Conservation (phyloP, 2,888 invertebrate species). For the Ceriagrion tenellum region DNA sequence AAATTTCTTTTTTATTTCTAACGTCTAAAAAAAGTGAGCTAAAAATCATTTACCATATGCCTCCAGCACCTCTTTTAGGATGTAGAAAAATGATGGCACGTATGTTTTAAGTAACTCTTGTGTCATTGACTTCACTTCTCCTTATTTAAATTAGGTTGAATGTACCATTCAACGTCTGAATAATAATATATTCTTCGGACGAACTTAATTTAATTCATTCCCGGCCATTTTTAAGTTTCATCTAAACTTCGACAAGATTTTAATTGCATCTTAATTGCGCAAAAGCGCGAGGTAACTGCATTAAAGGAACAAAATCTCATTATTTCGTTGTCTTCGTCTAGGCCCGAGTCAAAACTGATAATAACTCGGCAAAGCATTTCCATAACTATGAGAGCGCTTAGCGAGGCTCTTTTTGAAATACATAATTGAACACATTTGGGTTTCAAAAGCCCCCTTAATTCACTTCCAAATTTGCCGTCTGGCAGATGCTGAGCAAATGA, state of each 20-base stretch:
- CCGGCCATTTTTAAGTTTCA: neutral
- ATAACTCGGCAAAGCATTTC: constrained; percentile 41
- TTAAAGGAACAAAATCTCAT: neutral
- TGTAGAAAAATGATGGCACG: too few species aligned
- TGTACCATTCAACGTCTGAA: too few species aligned
- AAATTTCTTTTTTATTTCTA: too few species aligned
- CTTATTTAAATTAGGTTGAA: too few species aligned
- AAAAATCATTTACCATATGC: too few species aligned
- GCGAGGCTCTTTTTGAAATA: constrained; percentile 45
- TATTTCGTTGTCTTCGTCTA: neutral
- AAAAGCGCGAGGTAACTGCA: neutral
- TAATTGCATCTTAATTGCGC: neutral
- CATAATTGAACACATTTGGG: constrained; percentile 17
- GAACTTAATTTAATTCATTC: neutral
- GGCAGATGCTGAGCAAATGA: neutral
- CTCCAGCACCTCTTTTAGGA: too few species aligned
- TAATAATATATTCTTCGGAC: neutral
- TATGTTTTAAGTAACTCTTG: too few species aligned
- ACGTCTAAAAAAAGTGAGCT: too few species aligned
- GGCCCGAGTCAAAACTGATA: constrained; percentile 29
- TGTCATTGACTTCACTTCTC: too few species aligned
- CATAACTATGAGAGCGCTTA: constrained; percentile 18
- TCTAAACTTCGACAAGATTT: neutral
- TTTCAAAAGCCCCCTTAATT: constrained; percentile 41
- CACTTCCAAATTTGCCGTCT: neutral